Evolutionary conservation across 2,113 vertebrate species (phyloP).

Genomic region (Mesocricetus auratus): DNA sequence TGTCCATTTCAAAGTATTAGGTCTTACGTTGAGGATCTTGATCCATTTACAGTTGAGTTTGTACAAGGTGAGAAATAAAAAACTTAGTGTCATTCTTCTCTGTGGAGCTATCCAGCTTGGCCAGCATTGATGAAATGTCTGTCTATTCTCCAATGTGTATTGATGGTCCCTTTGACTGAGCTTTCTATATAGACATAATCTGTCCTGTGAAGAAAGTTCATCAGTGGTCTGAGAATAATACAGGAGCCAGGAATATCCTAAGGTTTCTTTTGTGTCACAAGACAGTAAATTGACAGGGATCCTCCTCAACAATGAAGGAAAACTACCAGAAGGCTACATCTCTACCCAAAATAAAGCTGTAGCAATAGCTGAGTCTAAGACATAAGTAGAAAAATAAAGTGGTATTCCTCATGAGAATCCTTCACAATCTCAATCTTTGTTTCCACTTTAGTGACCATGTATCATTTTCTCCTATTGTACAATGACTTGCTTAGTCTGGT

Average conservation of each 20-base stretch:
- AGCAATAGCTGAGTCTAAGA: neutral
- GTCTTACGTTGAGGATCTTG: neutral
- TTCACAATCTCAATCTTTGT: neutral
- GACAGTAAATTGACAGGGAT: neutral
- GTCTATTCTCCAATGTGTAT: neutral
- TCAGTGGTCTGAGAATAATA: neutral
- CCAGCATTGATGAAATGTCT: neutral
- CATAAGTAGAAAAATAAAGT: neutral
- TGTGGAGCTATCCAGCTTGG: neutral
- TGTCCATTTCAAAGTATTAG: neutral
- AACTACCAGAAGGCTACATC: neutral
- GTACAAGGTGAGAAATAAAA: neutral
- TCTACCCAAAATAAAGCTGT: neutral
- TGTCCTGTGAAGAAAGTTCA: neutral
- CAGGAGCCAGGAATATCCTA: neutral
- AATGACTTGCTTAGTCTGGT: neutral
- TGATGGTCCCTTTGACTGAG: neutral
- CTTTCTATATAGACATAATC: neutral
- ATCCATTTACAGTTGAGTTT: neutral
- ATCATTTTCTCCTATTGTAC: neutral
- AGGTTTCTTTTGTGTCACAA: neutral
- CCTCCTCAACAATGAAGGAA: neutral
- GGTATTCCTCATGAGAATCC: neutral
- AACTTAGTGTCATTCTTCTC: neutral
- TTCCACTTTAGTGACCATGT: neutral